Percentiles rank a stretch among this genome's conserved stretches.
phyloP scores from a whole-genome alignment of 2,113 vertebrate genomes.

The Lepidothrix coronata region DNA sequence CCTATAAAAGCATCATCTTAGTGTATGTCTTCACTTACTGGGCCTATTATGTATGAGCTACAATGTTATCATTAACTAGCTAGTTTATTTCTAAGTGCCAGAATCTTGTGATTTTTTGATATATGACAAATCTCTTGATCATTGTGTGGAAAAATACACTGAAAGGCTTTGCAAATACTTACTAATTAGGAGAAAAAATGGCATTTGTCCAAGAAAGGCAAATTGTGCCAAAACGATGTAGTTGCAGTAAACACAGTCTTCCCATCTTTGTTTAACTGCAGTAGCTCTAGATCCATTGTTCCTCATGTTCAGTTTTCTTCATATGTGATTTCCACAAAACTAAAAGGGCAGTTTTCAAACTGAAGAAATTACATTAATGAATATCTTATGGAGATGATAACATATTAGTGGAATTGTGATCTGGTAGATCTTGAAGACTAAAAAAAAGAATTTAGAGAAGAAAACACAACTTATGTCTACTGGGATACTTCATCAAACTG shows the following conservation, averaged over 20 bases:
- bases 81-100: not conserved
- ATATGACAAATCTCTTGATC: not conserved
- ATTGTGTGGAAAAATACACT: not conserved
- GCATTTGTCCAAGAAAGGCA: not conserved
- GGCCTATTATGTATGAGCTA: not conserved
- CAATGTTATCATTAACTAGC: not conserved
- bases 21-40: not conserved
- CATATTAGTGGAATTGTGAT: not conserved
- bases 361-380: not conserved
- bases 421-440: not conserved
- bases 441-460: not conserved
- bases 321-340: not conserved
- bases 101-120: not conserved
- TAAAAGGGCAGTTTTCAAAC: not conserved
- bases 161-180: not conserved
- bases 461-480: slow-evolving; percentile 31
- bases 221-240: not conserved
- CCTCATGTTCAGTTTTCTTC: not conserved
- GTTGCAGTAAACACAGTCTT: not conserved
- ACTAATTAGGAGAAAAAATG: not conserved
- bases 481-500: slow-evolving; percentile 46
- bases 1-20: not conserved
- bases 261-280: not conserved
- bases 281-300: not conserved
- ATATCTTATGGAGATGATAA: not conserved